phyloP scores from a whole-genome alignment of 1,140 invertebrate genomes.

The Drosophila novamexicana region DNA sequence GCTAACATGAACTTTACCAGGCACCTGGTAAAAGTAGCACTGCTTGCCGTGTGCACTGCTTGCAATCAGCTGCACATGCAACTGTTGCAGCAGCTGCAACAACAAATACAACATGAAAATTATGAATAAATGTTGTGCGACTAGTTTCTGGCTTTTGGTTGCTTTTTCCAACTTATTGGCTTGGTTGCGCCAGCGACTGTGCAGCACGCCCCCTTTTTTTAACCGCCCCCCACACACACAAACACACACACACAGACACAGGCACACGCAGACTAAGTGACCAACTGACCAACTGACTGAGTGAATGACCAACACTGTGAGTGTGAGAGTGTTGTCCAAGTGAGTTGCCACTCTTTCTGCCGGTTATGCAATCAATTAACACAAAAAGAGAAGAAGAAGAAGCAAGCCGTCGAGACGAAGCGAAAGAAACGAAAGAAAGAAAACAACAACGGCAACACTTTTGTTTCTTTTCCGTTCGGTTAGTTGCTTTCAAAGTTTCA shows the following conservation, averaged over 20 bases:
- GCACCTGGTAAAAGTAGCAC: neutral
- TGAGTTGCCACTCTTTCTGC: conserved; percentile 43
- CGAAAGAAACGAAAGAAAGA: conserved; percentile 7
- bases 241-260: conserved; percentile 27
- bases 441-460: conserved; percentile 33
- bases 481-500: conserved; percentile 17
- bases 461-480: conserved; percentile 17
- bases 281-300: conserved; percentile 31
- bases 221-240: conserved; percentile 23
- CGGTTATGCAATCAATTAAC: conserved; percentile 80
- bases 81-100: conserved; percentile 27
- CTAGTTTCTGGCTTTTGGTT: conserved; percentile 50
- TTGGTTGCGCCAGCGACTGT: conserved; percentile 50
- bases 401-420: neutral
- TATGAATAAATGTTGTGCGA: conserved; percentile 67
- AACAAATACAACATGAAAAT: conserved; percentile 30
- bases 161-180: conserved; percentile 10
- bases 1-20: conserved; percentile 1
- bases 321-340: conserved; percentile 26
- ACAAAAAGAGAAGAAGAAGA: conserved; percentile 50
- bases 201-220: conserved; percentile 28
- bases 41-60: neutral
- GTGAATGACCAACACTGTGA: conserved; percentile 12
- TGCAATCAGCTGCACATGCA: conserved; percentile 1
- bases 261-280: conserved; percentile 45